phyloP scores from a whole-genome alignment of 2,797 vertebrate species.

The Antrozous pallidus region DNA sequence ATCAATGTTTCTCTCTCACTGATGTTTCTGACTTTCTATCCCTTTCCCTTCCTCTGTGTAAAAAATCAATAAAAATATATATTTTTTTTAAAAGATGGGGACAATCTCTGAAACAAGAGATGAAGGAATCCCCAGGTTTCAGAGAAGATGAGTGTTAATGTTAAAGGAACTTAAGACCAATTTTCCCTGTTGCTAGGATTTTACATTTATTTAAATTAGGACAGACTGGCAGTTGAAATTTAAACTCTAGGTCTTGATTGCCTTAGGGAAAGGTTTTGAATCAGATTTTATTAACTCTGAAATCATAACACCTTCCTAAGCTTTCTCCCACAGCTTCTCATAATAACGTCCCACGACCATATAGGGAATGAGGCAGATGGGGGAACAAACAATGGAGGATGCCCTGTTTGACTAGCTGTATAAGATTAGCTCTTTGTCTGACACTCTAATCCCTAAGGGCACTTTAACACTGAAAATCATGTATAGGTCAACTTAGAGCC shows the following conservation, averaged over 20 bases:
- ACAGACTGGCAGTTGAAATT: background rate
- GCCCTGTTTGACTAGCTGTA: background rate
- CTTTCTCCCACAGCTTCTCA: background rate
- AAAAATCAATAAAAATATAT: too few species aligned
- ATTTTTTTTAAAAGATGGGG: background rate
- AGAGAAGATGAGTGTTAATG: background rate
- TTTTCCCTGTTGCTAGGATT: background rate
- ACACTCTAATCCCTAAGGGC: background rate
- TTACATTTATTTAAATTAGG: conserved; percentile 7
- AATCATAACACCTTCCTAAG: background rate
- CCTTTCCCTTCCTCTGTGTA: too few species aligned
- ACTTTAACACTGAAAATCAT: background rate
- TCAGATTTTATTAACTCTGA: conserved; percentile 6
- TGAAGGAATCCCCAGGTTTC: background rate
- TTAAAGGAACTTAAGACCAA: background rate
- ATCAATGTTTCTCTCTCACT: too few species aligned
- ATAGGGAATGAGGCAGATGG: background rate
- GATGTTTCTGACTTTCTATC: too few species aligned
- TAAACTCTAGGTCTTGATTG: background rate
- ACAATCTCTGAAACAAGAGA: background rate
- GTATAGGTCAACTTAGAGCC: background rate
- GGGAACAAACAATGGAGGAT: background rate
- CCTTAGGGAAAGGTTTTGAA: background rate
- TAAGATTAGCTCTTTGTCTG: background rate
- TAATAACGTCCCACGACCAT: background rate